These are phyloP conservation scores for Heliconius cydno DNA, from an alignment of 2,888 invertebrate species.

Conservation along the genomic window DNA sequence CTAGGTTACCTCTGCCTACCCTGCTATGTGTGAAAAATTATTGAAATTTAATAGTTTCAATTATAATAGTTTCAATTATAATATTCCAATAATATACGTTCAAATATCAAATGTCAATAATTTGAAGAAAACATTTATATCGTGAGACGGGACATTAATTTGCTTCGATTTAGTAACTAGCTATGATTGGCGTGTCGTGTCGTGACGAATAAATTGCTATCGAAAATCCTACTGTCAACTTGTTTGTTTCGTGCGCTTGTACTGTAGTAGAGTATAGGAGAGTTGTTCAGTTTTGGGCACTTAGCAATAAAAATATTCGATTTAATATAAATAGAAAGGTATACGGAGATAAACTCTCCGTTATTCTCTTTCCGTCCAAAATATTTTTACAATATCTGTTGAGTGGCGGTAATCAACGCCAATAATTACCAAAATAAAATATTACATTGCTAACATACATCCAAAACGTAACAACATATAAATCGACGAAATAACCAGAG, in stretches of 20 bases:
- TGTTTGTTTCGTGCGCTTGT: conserved; percentile 49
- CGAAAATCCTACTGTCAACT: conserved; percentile 64
- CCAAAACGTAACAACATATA: not conserved
- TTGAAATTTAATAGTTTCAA: too few relatives aligned
- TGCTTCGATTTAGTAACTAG: conserved; percentile 36
- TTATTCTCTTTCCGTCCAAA: rapidly evolving
- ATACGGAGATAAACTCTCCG: not conserved
- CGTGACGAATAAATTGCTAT: conserved; percentile 59
- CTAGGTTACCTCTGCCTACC: too few relatives aligned
- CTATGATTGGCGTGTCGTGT: conserved; percentile 51
- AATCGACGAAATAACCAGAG: not conserved
- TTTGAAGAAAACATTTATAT: conserved; percentile 27
- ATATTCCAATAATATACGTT: not conserved
- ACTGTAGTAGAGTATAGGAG: conserved; percentile 46
- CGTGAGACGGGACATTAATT: conserved; percentile 43
- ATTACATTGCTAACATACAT: not conserved
- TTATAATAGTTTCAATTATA: too few relatives aligned
- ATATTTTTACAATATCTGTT: not conserved
- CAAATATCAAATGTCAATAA: not conserved
- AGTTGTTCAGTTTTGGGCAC: not conserved
- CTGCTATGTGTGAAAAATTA: not conserved
- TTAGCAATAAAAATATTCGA: too few relatives aligned
- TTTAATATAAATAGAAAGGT: too few relatives aligned
- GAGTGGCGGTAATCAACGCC: not conserved
- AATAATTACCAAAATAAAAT: not conserved